Evolutionary conservation across 1,140 invertebrate species (phyloP).

Genomic region (Luehdorfia chinensis): DNA sequence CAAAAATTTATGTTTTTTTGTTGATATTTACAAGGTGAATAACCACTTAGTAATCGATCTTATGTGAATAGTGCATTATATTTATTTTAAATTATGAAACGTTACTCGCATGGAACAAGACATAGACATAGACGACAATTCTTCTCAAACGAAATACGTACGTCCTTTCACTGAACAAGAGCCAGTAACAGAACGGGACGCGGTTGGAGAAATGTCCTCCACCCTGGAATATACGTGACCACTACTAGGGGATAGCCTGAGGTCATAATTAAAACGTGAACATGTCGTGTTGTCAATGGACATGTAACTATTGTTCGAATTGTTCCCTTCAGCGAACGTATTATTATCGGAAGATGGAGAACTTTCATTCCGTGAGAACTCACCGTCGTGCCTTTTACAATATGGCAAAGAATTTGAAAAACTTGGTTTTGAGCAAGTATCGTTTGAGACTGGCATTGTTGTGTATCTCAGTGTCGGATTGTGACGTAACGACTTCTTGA

Average conservation of each 20-base stretch:
- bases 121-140: conserved; percentile 12
- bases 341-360: conserved; percentile 69
- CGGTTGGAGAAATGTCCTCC: conserved; percentile 66
- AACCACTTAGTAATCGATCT: conserved; percentile 9
- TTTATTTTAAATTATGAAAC: conserved; percentile 20
- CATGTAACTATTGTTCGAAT: conserved; percentile 76
- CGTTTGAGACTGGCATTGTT: conserved; percentile 70
- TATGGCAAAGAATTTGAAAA: conserved; percentile 69
- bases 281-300: conserved; percentile 72
- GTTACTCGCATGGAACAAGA: conserved; percentile 16
- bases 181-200: conserved; percentile 54
- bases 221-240: conserved; percentile 74
- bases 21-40: conserved; percentile 20
- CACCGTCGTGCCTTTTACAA: conserved; percentile 61
- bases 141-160: conserved; percentile 64
- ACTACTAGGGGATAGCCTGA: conserved; percentile 65
- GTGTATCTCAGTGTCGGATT: conserved; percentile 68
- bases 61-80: conserved; percentile 23
- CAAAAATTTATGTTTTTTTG: conserved; percentile 34
- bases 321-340: conserved; percentile 69
- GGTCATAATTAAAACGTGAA: conserved; percentile 75
- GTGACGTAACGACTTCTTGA: conserved; percentile 68
- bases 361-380: conserved; percentile 66
- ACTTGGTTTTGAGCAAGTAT: conserved; percentile 70
- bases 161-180: conserved; percentile 53